Conservation (phyloP, 2,888 invertebrate genomes). For the Eubasilissa splendida region DNA sequence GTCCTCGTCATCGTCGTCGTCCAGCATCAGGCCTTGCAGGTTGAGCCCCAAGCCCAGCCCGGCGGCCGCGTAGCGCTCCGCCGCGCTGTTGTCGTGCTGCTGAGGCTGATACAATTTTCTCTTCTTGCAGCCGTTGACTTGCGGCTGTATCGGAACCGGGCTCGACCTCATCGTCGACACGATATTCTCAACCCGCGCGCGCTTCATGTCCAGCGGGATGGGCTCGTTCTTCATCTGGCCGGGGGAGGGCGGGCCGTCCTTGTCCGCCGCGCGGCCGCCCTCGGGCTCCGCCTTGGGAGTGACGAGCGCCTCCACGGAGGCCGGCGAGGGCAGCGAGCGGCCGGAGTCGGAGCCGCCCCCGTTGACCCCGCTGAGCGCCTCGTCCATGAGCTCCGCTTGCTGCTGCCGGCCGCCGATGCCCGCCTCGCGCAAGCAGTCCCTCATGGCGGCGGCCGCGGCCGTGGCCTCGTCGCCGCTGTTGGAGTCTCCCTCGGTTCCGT, state of each 20-base stretch:
- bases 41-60: conserved; percentile 74
- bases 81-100: conserved; percentile 84
- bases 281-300: conserved; percentile 80
- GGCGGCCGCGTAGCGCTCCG: conserved; percentile 73
- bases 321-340: conserved; percentile 74
- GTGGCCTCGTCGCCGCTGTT: conserved; percentile 63
- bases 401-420: conserved; percentile 69
- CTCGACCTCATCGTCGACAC: conserved; percentile 94
- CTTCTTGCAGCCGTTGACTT: conserved; percentile 95
- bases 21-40: conserved; percentile 73
- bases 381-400: conserved; percentile 72
- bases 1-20: conserved; percentile 84
- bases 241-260: conserved; percentile 66
- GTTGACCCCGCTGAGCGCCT: conserved; percentile 76
- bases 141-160: conserved; percentile 80
- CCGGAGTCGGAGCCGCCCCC: conserved; percentile 70
- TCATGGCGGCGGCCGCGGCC: conserved; percentile 69
- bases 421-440: conserved; percentile 78
- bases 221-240: conserved; percentile 67
- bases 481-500: conserved; percentile 57
- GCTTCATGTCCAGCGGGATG: conserved; percentile 86
- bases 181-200: conserved; percentile 95
- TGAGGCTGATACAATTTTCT: conserved; percentile 96
- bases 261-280: conserved; percentile 76
- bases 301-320: conserved; percentile 71